These are phyloP conservation scores for Sparus aurata DNA, from an alignment of 2,797 vertebrate species.

Conservation along the genomic window DNA sequence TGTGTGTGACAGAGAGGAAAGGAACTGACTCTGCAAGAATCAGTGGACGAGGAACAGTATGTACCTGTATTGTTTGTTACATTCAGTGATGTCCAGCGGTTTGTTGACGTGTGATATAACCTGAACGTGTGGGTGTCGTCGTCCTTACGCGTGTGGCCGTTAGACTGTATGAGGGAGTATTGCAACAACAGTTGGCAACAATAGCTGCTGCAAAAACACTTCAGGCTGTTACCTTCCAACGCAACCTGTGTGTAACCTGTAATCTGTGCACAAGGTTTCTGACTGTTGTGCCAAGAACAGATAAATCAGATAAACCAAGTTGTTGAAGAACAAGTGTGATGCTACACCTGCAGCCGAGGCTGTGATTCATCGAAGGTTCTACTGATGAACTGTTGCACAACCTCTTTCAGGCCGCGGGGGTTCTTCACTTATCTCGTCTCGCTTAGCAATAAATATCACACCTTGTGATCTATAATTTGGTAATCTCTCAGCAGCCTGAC, in stretches of 20 bases:
- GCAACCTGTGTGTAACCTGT: background rate
- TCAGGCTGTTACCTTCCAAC: background rate
- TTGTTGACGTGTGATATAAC: background rate
- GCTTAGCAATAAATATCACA: background rate
- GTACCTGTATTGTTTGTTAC: background rate
- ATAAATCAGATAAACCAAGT: background rate
- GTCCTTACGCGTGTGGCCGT: background rate
- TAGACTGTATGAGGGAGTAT: background rate
- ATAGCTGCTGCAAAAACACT: background rate
- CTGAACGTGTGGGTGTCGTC: background rate
- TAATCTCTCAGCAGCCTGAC: background rate
- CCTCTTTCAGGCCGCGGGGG: background rate
- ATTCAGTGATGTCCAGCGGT: background rate
- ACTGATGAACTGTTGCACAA: background rate
- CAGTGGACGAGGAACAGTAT: background rate
- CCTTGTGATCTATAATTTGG: background rate
- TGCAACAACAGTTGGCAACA: too few species aligned
- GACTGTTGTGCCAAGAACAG: slow-evolving; percentile 1
- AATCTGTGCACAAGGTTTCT: slow-evolving; percentile 8
- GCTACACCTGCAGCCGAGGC: background rate
- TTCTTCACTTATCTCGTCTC: slow-evolving; percentile 8
- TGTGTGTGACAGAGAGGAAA: slow-evolving; percentile 16
- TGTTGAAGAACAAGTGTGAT: background rate
- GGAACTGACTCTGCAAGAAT: background rate
- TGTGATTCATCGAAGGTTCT: background rate